phyloP scores from a whole-genome alignment of 2,113 vertebrate genomes.

The Rhynchopsitta pachyrhyncha region DNA sequence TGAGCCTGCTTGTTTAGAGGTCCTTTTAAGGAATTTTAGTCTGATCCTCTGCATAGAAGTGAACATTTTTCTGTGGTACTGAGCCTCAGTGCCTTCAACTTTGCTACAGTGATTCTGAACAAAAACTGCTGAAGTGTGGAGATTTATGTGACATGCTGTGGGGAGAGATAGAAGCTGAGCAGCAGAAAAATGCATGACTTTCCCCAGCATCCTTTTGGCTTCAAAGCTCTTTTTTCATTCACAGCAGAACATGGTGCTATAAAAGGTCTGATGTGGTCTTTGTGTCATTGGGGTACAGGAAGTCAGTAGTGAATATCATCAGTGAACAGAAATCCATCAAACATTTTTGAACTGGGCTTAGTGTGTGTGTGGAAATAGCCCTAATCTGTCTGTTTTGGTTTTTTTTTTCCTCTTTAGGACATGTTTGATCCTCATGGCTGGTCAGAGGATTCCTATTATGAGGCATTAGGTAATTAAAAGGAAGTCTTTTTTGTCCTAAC shows the following conservation, averaged over 20 bases:
- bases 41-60: neutral
- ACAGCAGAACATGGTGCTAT: neutral
- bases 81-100: neutral
- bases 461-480: conserved; percentile 82
- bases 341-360: neutral
- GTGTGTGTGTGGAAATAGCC: neutral
- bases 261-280: neutral
- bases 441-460: conserved; percentile 97
- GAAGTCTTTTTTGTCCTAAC: neutral
- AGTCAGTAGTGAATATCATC: neutral
- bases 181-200: neutral
- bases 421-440: conserved; percentile 99
- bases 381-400: neutral
- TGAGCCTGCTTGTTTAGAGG: neutral
- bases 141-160: neutral
- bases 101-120: neutral
- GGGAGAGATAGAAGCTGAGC: neutral
- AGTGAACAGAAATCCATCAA: neutral
- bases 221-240: neutral
- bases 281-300: neutral
- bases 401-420: conserved; percentile 73
- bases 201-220: neutral
- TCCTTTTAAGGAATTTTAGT: neutral
- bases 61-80: neutral
- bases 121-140: neutral